Evolutionary conservation across 2,888 invertebrate species (phyloP).

Genomic region (Sabatieria punctata): DNA sequence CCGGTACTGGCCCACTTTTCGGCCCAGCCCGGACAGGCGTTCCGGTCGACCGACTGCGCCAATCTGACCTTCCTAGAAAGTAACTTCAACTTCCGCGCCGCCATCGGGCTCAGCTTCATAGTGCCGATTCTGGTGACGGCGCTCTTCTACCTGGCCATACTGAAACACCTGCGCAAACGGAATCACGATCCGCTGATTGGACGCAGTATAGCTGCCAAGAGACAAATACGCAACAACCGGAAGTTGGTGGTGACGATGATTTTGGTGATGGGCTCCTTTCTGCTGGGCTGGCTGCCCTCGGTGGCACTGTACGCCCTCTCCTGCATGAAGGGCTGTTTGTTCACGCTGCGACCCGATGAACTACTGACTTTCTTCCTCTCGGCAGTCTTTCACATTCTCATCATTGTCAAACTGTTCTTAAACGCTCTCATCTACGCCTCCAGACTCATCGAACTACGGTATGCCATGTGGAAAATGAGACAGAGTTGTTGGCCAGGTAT

Average conservation of each 20-base stretch:
- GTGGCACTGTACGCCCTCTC: conserved; percentile 41
- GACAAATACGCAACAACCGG: conserved; percentile 15
- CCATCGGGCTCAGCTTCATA: background rate
- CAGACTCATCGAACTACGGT: background rate
- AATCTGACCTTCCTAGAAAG: background rate
- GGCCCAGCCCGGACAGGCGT: background rate
- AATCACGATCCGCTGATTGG: conserved; percentile 25
- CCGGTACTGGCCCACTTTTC: background rate
- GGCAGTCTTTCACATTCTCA: no score
- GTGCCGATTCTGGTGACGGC: background rate
- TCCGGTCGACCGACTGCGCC: background rate
- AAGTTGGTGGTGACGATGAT: conserved; percentile 46
- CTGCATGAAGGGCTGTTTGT: conserved; percentile 35
- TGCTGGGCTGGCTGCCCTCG: conserved; percentile 46
- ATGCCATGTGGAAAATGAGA: conserved; percentile 1
- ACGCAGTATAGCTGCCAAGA: conserved; percentile 39
- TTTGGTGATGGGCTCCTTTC: conserved; percentile 42
- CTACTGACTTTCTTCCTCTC: no score
- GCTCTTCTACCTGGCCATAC: background rate
- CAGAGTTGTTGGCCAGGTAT: no score
- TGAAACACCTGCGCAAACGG: background rate
- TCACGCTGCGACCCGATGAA: no score
- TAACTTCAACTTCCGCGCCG: background rate
- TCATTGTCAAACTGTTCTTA: background rate
- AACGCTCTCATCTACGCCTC: conserved; percentile 1